These are phyloP conservation scores for Microcebus jonahi DNA, from an alignment of 2,113 vertebrate genomes.

Conservation along the genomic window DNA sequence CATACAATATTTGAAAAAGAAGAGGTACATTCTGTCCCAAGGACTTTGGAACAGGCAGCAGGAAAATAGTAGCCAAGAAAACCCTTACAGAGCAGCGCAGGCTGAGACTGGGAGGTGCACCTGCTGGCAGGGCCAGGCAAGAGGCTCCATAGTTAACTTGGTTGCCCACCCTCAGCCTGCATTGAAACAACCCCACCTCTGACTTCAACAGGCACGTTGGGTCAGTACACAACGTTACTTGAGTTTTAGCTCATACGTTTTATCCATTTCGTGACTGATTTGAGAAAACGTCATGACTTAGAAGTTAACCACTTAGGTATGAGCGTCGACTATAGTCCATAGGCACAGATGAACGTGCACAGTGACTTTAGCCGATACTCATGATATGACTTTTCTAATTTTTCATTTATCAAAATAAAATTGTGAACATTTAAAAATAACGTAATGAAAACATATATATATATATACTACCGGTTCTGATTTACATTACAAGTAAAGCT, in stretches of 20 bases:
- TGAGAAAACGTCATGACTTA: background rate
- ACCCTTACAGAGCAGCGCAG: background rate
- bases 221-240: background rate
- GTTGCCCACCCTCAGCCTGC: background rate
- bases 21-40: background rate
- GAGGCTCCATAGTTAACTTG: background rate
- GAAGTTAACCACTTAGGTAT: background rate
- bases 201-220: background rate
- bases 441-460: no score
- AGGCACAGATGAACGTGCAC: no score
- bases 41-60: background rate
- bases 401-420: no score
- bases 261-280: background rate
- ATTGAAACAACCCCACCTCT: background rate
- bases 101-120: background rate
- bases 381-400: no score
- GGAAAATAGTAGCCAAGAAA: background rate
- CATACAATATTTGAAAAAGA: background rate
- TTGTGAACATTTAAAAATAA: no score
- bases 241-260: background rate
- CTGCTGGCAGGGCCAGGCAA: background rate
- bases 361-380: no score
- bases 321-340: no score
- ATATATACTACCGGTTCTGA: no score
- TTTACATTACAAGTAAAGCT: no score